Evolutionary conservation across 2,113 vertebrate genomes (phyloP).

Genomic region (Mirounga angustirostris): DNA sequence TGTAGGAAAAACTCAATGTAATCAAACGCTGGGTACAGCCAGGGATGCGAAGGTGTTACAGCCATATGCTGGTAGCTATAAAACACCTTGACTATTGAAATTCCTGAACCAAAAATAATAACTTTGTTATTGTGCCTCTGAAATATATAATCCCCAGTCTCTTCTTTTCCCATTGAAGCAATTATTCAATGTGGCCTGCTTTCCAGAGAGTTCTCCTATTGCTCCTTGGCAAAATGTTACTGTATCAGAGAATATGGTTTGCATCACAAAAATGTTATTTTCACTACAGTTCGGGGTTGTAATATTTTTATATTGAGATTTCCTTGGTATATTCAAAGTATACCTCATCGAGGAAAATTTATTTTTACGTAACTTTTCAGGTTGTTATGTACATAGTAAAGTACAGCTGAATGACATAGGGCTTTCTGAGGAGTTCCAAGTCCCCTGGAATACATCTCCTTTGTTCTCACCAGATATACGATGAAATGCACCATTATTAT

Average conservation of each 20-base stretch:
- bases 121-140: conserved; percentile 41
- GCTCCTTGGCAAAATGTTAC: conserved; percentile 55
- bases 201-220: conserved; percentile 64
- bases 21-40: conserved; percentile 44
- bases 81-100: conserved; percentile 64
- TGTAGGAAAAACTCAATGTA: conserved; percentile 48
- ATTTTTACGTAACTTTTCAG: conserved; percentile 47
- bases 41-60: conserved; percentile 31
- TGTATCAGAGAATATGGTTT: conserved; percentile 8
- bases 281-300: conserved; percentile 14
- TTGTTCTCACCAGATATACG: neutral
- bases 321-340: neutral
- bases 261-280: conserved; percentile 55
- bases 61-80: neutral
- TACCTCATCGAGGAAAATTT: conserved; percentile 11
- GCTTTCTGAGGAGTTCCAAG: neutral
- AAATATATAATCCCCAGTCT: conserved; percentile 32
- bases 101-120: conserved; percentile 61
- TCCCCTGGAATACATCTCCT: neutral
- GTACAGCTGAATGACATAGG: neutral
- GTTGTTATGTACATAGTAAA: conserved; percentile 27
- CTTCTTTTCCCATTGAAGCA: conserved; percentile 22
- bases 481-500: neutral
- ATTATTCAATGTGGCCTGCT: conserved; percentile 17
- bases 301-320: conserved; percentile 48